Base-by-base conservation (phyloP, 2,888 invertebrate genomes). In the Xestia sexstrigata region DNA sequence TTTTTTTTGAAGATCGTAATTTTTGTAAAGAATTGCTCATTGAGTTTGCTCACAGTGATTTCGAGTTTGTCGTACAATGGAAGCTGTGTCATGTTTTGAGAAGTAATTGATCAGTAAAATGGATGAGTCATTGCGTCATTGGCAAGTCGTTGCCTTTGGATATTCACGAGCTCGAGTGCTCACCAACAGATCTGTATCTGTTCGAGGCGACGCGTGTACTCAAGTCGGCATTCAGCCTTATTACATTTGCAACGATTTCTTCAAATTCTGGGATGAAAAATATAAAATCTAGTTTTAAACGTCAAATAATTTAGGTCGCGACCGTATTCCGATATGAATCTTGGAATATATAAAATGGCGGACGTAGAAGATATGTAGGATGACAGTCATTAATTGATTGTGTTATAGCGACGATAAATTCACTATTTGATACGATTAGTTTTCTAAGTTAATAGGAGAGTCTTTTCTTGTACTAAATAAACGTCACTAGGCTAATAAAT, bases 261-360 rank as follows among this genome's bases (percentile, higher is more conserved):
- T 63, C 9, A 82, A 76, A 82, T 39, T 83, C 73, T 71, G 35
- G 9, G 73, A 83, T 74, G 70, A 73, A 60, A 84, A 55, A 84
- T 80, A 65, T 79, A 68, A 79, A 60, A 75, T 60, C 13, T 70
- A 80, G 72, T 79, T 83, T 60, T 67, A 83, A 75, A 73, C 39
- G 75, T 87, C 72, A 62, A 75, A 73, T 83, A 23, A 79, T 78
- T 82, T 66, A 68, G 74, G 68, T 82, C 83, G 66, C 62, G 67
- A 78, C 83, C 67, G 39, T 47, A 70, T 88, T 74, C 49, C 39
- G 68, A 49, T 47, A 77, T 75, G 76, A 76, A 79, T 84, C 85
- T 79, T 63, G 47, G 62, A 60, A 62, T 75, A 80, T 72, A 80
- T 49, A 74, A 87, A 80, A 87, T 73, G 66, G 81, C 60, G 70